Conservation (phyloP, 2,113 vertebrate species). For the Sitta europaea region DNA sequence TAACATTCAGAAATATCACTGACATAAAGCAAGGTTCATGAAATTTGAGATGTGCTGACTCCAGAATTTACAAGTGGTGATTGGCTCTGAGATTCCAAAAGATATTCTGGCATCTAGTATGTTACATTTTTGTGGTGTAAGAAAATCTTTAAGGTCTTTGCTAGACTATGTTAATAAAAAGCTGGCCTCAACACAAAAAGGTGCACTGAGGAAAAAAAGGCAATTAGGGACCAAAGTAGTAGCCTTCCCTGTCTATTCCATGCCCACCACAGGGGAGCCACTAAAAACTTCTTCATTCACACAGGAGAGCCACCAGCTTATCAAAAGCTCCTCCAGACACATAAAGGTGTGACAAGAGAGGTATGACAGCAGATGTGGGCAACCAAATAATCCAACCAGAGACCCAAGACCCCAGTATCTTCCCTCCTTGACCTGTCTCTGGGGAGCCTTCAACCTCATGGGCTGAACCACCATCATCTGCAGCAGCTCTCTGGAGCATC, state of each 20-base stretch:
- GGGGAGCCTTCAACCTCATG: background rate
- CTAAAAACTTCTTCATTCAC: background rate
- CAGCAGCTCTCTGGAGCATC: background rate
- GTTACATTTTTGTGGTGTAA: background rate
- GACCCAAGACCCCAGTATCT: background rate
- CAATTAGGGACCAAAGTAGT: background rate
- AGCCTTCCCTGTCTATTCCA: background rate
- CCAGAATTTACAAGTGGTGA: background rate
- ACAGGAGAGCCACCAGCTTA: background rate
- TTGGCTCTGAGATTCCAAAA: background rate
- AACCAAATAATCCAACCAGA: background rate
- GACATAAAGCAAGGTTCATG: background rate
- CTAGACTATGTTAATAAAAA: background rate
- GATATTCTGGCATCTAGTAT: background rate
- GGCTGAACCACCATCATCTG: background rate
- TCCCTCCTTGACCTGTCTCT: background rate
- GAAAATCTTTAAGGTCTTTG: background rate
- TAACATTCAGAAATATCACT: background rate
- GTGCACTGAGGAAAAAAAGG: background rate
- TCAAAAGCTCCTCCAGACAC: background rate
- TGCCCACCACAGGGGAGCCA: background rate
- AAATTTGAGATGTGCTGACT: background rate
- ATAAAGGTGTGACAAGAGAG: accelerated
- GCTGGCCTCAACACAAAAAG: background rate
- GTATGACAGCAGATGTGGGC: accelerated